Evolutionary conservation across 2,888 invertebrate genomes (phyloP).

Genomic region (Opisthograptis luteolata): DNA sequence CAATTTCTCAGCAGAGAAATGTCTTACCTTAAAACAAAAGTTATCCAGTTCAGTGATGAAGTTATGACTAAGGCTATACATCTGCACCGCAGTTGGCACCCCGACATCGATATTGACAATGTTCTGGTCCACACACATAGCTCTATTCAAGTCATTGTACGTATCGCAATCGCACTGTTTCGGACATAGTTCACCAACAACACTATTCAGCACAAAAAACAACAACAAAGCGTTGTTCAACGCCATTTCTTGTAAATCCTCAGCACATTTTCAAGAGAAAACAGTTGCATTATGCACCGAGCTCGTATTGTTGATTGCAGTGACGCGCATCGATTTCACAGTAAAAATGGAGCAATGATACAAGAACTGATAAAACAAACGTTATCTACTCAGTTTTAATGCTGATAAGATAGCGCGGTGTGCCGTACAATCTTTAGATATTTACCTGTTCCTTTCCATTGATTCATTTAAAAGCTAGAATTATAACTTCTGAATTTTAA

Average conservation of each 20-base stretch:
- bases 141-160: conserved; percentile 76
- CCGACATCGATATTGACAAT: conserved; percentile 84
- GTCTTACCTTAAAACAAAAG: conserved; percentile 84
- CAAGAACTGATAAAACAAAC: conserved; percentile 59
- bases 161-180: conserved; percentile 83
- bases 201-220: conserved; percentile 33
- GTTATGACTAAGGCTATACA: conserved; percentile 86
- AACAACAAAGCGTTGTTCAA: conserved; percentile 47
- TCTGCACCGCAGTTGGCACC: conserved; percentile 83
- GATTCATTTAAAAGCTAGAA: neutral
- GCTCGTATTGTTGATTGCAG: conserved; percentile 42
- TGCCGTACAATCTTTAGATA: conserved; percentile 42
- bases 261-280: conserved; percentile 12
- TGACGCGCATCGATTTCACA: conserved; percentile 52
- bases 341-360: conserved; percentile 67
- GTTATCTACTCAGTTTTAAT: conserved; percentile 52
- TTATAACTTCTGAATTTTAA: neutral
- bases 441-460: conserved; percentile 13
- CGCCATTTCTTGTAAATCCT: conserved; percentile 57
- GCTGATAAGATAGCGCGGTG: conserved; percentile 62
- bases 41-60: conserved; percentile 85
- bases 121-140: conserved; percentile 82
- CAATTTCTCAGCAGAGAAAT: too few relatives aligned
- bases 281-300: conserved; percentile 59
- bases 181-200: conserved; percentile 69